Base-by-base conservation (phyloP, 2,888 invertebrate species). In the Agrypnus murinus region DNA sequence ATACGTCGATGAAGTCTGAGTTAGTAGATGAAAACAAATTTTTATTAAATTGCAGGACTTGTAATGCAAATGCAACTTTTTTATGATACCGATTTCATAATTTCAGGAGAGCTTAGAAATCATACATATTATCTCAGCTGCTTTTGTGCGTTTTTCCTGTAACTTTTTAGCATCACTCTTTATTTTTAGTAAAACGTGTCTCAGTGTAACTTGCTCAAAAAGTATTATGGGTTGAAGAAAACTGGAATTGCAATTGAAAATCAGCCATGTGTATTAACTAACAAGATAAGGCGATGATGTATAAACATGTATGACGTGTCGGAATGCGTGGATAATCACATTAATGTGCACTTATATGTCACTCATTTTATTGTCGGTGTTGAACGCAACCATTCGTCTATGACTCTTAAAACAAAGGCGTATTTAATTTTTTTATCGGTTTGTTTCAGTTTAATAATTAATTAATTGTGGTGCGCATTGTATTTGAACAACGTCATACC, bases 311-410 rank as follows among this genome's bases (percentile, higher is more conserved):
- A 60, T 66, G 66, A 66, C 66, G 66, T 66, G 66, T 40, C 45
- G 66, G 66, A 66, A 66, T 66, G 66, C 66, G 59, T 59, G 31
- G 50, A 66, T 66, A 66, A 66, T 66, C 59, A 40, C 59, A 60
- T 66, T 66, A 66, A 66, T 59, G 65, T 65, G 65, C 65, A 65
- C 65, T 65, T 65, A 65, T 65, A 65, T 65, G 65, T 65, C 66
- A 66, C 59, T 59, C 66, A 59, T 34, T 59, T 66, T 66, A 66
- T 59, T 59, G 36, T 57, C 45, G 32, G 8, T 34, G 14, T 14
- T 46, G 57, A 45, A 64, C 53, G 64, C 64, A 57, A 46, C 43
- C 65, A 57, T 65, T 65, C 65, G 57, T 10, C 65, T 65, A 50
- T 65, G 57, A 57, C 65, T 57, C 10, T 38, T 64, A 57, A 65